Evolutionary conservation across 2,113 vertebrate species (phyloP), one percentile per base, ranked within the genome.

Genomic region (Athene cunicularia): DNA sequence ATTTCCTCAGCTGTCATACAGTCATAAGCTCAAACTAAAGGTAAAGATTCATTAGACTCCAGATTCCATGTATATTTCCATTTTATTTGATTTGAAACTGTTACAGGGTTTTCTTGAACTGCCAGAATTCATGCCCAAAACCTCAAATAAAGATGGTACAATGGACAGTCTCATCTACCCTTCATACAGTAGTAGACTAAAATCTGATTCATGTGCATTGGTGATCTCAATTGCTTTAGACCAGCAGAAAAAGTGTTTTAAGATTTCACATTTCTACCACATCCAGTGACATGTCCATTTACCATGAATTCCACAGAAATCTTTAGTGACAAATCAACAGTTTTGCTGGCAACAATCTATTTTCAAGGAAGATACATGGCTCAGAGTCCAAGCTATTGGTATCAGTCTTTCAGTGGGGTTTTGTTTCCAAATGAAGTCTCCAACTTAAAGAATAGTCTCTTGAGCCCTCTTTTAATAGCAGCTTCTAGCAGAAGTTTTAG

Each of bases 11-110:
- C 75, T 81, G 41, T 28, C 47, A 7, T 33, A 74, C 0, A 0
- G 52, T 47, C 82, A 64, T 14, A 72, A 81, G 32, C 79, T 93
- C 70, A 37, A 88, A 70, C 82, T 93, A 49, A 68, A 86, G 0
- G 79, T 70, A 97, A 96, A 95, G 83, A 97, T 59, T 95, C 75
- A 93, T 39, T 88, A 94, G 87, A 98, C 95, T 93, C 93, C 96
- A 92, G 71, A 71, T 91, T 88, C 91, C 96, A 93, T 89, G 86
- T 96, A 79, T 93, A 98, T 95, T 97, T 97, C 91, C 96, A 96
- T 98, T 98, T 98, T 98, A 98, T 98, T 98, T 93, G 92, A 97
- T 97, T 98, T 96, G 86, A 97, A 98, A 98, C 97, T 97, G 96
- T 98, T 98, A 98, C 98, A 98, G 93, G 97, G 90, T 98, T 96